Conservation (phyloP, 2,797 vertebrate species). For the Acanthis flammea region DNA sequence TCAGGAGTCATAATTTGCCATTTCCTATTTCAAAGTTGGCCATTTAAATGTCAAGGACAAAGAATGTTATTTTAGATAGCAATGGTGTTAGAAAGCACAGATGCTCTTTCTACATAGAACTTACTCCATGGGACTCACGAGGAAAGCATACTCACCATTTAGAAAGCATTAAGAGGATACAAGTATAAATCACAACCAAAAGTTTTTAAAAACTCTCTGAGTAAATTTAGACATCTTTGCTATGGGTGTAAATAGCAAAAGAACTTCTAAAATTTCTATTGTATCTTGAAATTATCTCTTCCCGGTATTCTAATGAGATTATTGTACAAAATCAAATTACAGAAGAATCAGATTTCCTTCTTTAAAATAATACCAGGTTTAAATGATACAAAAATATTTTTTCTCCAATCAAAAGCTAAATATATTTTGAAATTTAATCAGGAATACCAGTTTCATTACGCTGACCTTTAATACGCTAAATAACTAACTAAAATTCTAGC, state of each 20-base stretch:
- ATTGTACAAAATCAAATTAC: background rate
- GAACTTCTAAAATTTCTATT: background rate
- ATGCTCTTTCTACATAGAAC: background rate
- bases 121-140: background rate
- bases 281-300: background rate
- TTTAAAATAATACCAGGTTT: background rate
- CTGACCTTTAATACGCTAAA: background rate
- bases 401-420: background rate
- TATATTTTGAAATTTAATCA: background rate
- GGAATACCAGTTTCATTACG: background rate
- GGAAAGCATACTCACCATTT: background rate
- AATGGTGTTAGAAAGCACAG: background rate
- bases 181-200: background rate
- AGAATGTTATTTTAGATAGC: background rate
- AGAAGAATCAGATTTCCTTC: background rate
- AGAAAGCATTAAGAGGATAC: background rate
- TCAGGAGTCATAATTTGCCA: background rate
- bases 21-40: background rate
- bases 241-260: background rate
- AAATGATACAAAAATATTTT: background rate
- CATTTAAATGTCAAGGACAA: background rate
- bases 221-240: background rate
- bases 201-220: background rate
- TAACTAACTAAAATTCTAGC: background rate
- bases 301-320: background rate